phyloP scores from a whole-genome alignment of 1,140 invertebrate genomes.

The Lordiphosa clarofinis region DNA sequence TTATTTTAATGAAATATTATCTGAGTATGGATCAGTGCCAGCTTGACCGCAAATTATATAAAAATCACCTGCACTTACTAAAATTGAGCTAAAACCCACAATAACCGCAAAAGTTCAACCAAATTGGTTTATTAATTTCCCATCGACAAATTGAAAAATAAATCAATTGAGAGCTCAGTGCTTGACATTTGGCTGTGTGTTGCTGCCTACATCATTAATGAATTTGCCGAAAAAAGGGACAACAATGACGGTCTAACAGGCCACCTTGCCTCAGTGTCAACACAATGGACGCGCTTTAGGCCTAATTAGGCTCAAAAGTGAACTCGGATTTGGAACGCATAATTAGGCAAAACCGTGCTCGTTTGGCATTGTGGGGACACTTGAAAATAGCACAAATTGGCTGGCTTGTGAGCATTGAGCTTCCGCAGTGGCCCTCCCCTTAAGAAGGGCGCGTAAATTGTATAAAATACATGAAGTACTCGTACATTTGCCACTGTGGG shows the following conservation, averaged over 20 bases:
- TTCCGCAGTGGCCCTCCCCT: too few species aligned
- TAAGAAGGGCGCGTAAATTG: slow-evolving; percentile 26
- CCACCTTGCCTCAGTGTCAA: slow-evolving; percentile 43
- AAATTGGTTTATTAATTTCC: slow-evolving; percentile 7
- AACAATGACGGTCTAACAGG: too few species aligned
- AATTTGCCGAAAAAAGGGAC: too few species aligned
- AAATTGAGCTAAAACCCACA: slow-evolving; percentile 42
- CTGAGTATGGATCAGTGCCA: slow-evolving; percentile 3
- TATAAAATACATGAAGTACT: slow-evolving; percentile 25
- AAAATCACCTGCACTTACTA: slow-evolving; percentile 38
- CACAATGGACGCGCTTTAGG: slow-evolving; percentile 63
- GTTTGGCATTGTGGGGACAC: slow-evolving; percentile 13
- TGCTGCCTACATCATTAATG: background rate
- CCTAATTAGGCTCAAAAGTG: slow-evolving; percentile 69
- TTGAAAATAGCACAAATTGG: slow-evolving; percentile 42
- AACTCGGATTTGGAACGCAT: slow-evolving; percentile 54
- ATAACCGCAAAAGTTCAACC: slow-evolving; percentile 23
- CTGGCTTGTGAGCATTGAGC: slow-evolving; percentile 1
- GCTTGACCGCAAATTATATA: slow-evolving; percentile 39
- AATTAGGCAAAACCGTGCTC: slow-evolving; percentile 53
- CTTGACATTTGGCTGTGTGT: background rate
- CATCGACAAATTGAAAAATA: slow-evolving; percentile 4
- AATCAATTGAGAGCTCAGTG: slow-evolving; percentile 3
- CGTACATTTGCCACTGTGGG: slow-evolving; percentile 55
- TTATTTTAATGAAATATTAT: too few species aligned